These are phyloP conservation scores for Phataginus tetradactyla DNA, from an alignment of 2,797 vertebrate genomes.

Conservation along the genomic window DNA sequence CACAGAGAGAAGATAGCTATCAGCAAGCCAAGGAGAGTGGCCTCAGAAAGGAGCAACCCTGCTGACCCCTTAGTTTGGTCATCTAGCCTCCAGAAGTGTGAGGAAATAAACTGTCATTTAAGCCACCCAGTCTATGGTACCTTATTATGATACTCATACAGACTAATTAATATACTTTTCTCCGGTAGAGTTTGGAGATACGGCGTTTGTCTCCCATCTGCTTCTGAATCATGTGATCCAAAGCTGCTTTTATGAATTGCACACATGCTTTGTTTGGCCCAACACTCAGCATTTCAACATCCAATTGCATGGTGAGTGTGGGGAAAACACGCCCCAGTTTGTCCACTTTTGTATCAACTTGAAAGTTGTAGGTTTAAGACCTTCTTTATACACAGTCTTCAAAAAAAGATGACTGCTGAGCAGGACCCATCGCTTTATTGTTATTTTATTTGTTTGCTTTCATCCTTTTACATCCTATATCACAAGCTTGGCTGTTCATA, in stretches of 20 bases:
- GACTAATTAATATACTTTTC: background rate
- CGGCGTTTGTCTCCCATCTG: background rate
- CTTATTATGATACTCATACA: background rate
- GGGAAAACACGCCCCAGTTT: background rate
- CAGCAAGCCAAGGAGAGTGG: background rate
- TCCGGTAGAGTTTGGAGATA: background rate
- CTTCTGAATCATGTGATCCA: background rate
- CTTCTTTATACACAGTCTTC: background rate
- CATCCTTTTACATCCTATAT: background rate
- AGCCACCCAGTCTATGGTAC: background rate
- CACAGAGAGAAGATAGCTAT: background rate
- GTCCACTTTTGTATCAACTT: background rate
- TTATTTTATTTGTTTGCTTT: background rate
- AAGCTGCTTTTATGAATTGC: background rate
- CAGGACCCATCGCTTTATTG: background rate
- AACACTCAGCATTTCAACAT: background rate
- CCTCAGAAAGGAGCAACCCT: background rate
- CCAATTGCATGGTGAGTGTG: background rate
- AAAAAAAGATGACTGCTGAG: background rate
- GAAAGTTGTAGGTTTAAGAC: background rate
- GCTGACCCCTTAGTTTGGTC: background rate
- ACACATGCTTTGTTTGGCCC: too few species aligned
- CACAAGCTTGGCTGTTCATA: background rate
- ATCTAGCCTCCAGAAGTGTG: background rate
- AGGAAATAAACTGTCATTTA: background rate